These are phyloP conservation scores for Pangasius djambal DNA, from an alignment of 2,797 vertebrate species.

Conservation along the genomic window DNA sequence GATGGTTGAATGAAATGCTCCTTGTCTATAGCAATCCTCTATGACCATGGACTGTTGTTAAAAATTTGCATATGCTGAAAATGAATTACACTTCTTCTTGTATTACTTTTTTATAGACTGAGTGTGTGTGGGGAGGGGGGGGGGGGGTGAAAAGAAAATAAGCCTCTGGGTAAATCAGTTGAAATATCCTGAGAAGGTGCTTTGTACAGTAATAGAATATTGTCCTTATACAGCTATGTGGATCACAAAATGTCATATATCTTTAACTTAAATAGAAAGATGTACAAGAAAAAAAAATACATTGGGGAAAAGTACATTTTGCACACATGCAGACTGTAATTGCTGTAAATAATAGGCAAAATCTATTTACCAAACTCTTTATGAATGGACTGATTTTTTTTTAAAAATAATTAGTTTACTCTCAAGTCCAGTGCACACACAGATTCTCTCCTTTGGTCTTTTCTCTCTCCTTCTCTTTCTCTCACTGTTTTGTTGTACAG, in stretches of 20 bases:
- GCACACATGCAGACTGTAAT: conserved; percentile 69
- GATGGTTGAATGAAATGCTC: conserved; percentile 76
- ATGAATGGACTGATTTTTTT: conserved; percentile 54
- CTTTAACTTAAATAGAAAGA: conserved; percentile 77
- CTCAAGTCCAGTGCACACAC: conserved; percentile 84
- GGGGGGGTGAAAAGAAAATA: conserved; percentile 24
- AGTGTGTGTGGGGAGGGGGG: conserved; percentile 21
- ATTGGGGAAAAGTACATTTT: conserved; percentile 60
- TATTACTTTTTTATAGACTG: conserved; percentile 58
- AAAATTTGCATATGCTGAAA: conserved; percentile 69
- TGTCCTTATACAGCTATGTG: conserved; percentile 72
- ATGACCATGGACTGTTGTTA: conserved; percentile 80
- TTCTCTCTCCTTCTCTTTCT: conserved; percentile 6
- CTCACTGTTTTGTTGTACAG: conserved; percentile 56
- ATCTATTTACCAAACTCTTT: conserved; percentile 63
- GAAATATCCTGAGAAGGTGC: conserved; percentile 77
- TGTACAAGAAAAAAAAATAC: conserved; percentile 55
- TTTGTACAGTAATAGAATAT: conserved; percentile 80
- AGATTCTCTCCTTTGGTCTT: conserved; percentile 59
- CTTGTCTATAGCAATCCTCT: conserved; percentile 75
- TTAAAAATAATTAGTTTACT: conserved; percentile 54
- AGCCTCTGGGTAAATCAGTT: conserved; percentile 55
- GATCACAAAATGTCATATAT: conserved; percentile 80
- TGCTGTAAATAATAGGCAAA: conserved; percentile 63
- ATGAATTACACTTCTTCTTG: conserved; percentile 57